phyloP scores from a whole-genome alignment of 2,797 vertebrate species.

The Amblyraja radiata region DNA sequence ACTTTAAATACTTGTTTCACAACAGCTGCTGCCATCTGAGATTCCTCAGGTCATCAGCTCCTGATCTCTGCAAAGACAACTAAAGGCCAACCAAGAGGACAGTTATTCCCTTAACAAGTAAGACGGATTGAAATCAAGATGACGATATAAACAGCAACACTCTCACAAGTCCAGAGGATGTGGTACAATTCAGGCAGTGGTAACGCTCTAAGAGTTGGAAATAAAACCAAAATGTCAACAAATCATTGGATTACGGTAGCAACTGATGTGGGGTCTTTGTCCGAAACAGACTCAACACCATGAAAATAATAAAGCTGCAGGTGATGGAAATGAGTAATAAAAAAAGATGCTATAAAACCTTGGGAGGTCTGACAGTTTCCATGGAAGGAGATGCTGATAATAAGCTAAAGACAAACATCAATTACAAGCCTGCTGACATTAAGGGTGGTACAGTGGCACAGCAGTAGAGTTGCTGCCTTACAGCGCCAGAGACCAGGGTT shows the following conservation, averaged over 20 bases:
- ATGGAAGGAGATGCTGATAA: too few species aligned
- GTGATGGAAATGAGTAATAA: too few species aligned
- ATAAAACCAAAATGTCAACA: neutral
- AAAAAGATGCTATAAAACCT: too few species aligned
- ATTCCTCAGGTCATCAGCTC: neutral
- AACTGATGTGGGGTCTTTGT: neutral
- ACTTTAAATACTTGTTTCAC: neutral
- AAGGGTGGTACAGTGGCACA: too few species aligned
- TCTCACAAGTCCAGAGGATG: neutral
- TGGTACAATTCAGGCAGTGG: neutral
- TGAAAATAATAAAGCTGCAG: too few species aligned
- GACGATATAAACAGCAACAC: neutral
- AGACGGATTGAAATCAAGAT: neutral
- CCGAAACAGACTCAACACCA: neutral
- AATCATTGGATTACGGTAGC: neutral
- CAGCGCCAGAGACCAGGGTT: too few species aligned
- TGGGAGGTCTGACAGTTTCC: too few species aligned
- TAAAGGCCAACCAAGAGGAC: neutral
- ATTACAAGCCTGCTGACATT: too few species aligned
- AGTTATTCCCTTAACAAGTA: neutral
- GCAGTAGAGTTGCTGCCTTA: too few species aligned
- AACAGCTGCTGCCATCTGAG: neutral
- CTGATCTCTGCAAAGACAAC: neutral
- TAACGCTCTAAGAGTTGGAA: neutral
- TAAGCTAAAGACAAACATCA: too few species aligned